A percentile compares a stretch with the other conserved stretches of the same genome.
These are phyloP conservation scores for Dufourea novaeangliae DNA, from an alignment of 1,140 invertebrate genomes.

Conservation along the genomic window DNA sequence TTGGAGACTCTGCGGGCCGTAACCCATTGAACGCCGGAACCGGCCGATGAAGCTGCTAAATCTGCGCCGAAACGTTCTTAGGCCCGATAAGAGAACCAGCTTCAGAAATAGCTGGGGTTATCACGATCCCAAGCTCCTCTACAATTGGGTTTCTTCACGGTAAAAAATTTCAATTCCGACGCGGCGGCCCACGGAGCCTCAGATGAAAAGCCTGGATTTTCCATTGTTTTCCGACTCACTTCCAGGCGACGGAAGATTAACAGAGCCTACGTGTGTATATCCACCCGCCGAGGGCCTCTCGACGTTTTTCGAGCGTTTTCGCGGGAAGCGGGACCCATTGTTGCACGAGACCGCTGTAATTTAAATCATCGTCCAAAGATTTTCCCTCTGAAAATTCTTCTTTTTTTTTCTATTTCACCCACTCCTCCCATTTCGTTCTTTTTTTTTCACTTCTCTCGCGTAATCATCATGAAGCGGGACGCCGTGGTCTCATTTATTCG, in stretches of 20 bases:
- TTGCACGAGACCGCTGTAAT: constrained; percentile 41
- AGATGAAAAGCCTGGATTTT: constrained; percentile 49
- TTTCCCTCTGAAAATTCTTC: neutral
- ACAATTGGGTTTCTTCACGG: constrained; percentile 54
- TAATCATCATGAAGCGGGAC: constrained; percentile 22
- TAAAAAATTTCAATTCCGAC: constrained; percentile 48
- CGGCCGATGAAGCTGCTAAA: neutral
- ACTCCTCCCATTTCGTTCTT: too few species aligned
- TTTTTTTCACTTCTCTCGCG: neutral
- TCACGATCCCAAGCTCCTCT: constrained; percentile 20
- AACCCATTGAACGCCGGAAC: neutral
- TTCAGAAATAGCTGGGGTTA: constrained; percentile 1
- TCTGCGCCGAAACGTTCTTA: constrained; percentile 19
- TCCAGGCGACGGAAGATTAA: constrained; percentile 60
- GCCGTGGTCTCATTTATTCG: constrained; percentile 1
- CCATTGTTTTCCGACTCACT: constrained; percentile 59
- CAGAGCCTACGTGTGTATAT: constrained; percentile 49
- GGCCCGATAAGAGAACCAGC: constrained; percentile 9
- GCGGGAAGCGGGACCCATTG: constrained; percentile 38
- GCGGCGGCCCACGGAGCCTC: constrained; percentile 27
- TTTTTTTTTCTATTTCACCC: neutral
- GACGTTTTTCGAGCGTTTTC: constrained; percentile 50
- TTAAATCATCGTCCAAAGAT: constrained; percentile 40
- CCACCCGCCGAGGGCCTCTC: constrained; percentile 46
- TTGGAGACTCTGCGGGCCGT: neutral